phyloP scores from a whole-genome alignment of 1,140 invertebrate species.

The Monomorium pharaonis region DNA sequence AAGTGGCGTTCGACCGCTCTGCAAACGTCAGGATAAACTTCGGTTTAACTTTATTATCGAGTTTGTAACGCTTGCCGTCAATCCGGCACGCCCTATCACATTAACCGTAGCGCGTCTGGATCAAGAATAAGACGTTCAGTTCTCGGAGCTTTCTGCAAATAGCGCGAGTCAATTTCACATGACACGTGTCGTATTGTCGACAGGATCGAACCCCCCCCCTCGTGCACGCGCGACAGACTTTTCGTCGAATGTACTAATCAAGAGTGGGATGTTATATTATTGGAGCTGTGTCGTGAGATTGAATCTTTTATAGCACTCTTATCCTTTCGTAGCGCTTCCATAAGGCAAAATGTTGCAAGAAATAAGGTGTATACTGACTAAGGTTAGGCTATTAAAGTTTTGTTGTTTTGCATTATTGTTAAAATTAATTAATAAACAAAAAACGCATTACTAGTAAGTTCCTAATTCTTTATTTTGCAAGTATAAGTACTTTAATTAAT shows the following conservation, averaged over 20 bases:
- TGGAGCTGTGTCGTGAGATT: not conserved
- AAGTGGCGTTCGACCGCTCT: constrained; percentile 89
- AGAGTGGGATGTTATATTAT: constrained; percentile 10
- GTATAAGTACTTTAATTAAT: not conserved
- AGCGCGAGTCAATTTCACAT: constrained; percentile 24
- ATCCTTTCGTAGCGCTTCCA: not conserved
- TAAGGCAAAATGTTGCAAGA: not conserved
- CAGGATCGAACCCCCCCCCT: not conserved
- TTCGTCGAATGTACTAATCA: not conserved
- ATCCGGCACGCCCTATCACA: not conserved
- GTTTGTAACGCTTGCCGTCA: not conserved
- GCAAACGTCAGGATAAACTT: constrained; percentile 70
- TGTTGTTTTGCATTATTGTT: not conserved
- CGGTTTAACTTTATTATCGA: constrained; percentile 58
- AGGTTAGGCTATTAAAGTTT: not conserved
- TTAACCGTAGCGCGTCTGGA: constrained; percentile 13
- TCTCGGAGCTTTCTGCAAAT: constrained; percentile 8
- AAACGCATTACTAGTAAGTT: not conserved
- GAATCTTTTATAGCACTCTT: constrained; percentile 6
- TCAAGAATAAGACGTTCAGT: constrained; percentile 19
- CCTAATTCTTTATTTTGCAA: not conserved
- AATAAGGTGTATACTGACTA: not conserved
- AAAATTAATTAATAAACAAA: not conserved
- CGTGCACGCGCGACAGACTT: not conserved
- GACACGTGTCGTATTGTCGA: constrained; percentile 6